Conservation (phyloP, 2,888 invertebrate species). For the Catocala sponsa region DNA sequence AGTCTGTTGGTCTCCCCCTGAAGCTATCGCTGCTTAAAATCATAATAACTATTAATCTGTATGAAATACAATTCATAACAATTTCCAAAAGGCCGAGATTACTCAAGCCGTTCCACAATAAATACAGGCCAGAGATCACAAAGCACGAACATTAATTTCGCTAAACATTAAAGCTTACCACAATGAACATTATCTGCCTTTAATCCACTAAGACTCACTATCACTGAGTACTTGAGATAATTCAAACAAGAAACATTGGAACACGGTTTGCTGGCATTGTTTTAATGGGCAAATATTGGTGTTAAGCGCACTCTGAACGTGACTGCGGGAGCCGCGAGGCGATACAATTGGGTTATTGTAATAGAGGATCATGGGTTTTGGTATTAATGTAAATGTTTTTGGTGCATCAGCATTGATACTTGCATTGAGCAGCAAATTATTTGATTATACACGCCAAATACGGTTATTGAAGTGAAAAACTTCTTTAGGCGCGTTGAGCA, state of each 20-base stretch:
- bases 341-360: slow-evolving; percentile 41
- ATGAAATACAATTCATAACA: no score
- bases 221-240: slow-evolving; percentile 48
- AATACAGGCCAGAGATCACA: slow-evolving; percentile 12
- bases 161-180: slow-evolving; percentile 26
- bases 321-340: slow-evolving; percentile 47
- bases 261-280: slow-evolving; percentile 60
- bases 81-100: not conserved
- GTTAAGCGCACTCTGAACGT: slow-evolving; percentile 54
- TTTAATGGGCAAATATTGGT: slow-evolving; percentile 72
- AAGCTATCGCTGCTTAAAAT: no score
- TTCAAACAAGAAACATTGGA: slow-evolving; percentile 60
- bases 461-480: no score
- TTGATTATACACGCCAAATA: no score
- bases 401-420: slow-evolving; percentile 18
- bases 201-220: slow-evolving; percentile 44
- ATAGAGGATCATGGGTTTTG: slow-evolving; percentile 18
- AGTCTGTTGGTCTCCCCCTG: no score
- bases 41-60: no score
- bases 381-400: slow-evolving; percentile 13
- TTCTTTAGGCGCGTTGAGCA: no score
- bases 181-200: slow-evolving; percentile 25
- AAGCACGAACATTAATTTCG: slow-evolving; percentile 16
- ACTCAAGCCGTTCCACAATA: not conserved
- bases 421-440: not conserved